phyloP scores from a whole-genome alignment of 2,113 vertebrate genomes.

The Connochaetes taurinus region DNA sequence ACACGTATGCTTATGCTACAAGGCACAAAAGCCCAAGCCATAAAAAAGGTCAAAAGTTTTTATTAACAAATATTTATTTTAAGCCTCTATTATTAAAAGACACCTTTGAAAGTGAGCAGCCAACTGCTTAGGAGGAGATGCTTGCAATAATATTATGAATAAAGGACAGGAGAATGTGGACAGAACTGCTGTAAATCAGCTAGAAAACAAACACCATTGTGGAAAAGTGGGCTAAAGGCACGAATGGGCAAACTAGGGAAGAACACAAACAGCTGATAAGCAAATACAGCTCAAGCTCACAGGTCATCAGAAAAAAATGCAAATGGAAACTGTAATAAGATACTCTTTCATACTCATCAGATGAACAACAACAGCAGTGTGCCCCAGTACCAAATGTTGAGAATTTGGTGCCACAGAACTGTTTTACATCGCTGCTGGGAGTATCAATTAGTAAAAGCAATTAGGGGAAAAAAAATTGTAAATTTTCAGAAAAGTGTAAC shows the following conservation, averaged over 20 bases:
- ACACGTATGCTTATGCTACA: background rate
- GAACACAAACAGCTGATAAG: background rate
- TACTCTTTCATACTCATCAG: background rate
- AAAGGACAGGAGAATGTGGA: background rate
- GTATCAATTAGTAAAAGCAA: background rate
- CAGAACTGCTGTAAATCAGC: background rate
- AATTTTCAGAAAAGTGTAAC: background rate
- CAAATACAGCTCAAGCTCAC: background rate
- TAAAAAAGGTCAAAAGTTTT: background rate
- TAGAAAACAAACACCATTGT: background rate
- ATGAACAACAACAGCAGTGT: background rate
- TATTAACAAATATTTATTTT: background rate
- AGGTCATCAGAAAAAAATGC: background rate
- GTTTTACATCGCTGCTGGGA: background rate
- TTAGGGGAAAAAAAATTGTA: background rate
- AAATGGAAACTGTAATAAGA: background rate
- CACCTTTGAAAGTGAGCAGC: background rate
- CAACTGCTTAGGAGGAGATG: background rate
- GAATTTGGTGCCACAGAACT: background rate
- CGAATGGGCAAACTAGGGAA: background rate
- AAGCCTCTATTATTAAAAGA: background rate
- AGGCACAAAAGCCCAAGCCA: background rate
- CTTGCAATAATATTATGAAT: background rate
- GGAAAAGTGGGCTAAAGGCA: background rate
- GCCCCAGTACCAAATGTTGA: background rate